Conservation (phyloP, 2,888 invertebrate species). For the Agrotis segetum region DNA sequence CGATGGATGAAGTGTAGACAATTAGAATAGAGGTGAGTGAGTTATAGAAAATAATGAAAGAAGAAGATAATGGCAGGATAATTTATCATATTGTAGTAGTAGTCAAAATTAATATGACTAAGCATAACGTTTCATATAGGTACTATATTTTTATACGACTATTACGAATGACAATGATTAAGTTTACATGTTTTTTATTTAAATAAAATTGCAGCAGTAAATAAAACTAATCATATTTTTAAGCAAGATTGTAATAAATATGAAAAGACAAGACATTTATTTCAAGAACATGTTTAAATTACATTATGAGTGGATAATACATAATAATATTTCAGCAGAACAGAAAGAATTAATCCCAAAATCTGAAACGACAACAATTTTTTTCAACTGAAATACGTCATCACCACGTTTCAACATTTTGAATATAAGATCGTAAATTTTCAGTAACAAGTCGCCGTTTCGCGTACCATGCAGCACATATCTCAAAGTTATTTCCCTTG, state of each 20-base stretch:
- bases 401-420: conserved; percentile 59
- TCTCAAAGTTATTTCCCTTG: conserved; percentile 89
- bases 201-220: not conserved
- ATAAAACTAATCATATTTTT: not conserved
- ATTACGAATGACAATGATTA: not conserved
- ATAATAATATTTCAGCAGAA: conserved; percentile 22
- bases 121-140: not conserved
- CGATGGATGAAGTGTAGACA: no score
- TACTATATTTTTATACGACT: not conserved
- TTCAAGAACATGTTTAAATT: not conserved
- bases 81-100: no score
- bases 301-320: not conserved
- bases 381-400: conserved; percentile 57
- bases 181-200: not conserved
- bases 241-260: not conserved
- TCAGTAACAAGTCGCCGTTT: conserved; percentile 68
- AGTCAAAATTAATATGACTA: not conserved
- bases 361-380: conserved; percentile 41
- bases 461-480: conserved; percentile 78
- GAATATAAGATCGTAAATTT: conserved; percentile 61
- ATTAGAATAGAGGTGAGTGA: no score
- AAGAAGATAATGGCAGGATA: no score
- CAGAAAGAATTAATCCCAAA: conserved; percentile 43
- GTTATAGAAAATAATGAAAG: no score
- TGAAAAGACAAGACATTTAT: conserved; percentile 1